Evolutionary conservation across 2,888 invertebrate genomes (phyloP).

Genomic region (Aplocera efformata): DNA sequence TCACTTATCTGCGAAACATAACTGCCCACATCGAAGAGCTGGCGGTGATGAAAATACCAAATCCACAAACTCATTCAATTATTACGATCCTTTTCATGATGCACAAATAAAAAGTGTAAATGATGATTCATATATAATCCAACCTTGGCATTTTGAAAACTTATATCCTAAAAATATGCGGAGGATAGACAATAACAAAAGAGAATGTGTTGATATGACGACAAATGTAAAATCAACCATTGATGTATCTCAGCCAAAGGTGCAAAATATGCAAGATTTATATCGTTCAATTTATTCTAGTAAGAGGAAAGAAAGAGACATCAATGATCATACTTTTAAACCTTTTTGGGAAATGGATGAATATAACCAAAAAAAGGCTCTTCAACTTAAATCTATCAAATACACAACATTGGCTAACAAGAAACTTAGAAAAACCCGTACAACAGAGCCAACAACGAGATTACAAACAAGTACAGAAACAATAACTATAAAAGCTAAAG

Average conservation of each 20-base stretch:
- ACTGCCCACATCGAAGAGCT: constrained; percentile 24
- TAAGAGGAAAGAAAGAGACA: constrained; percentile 48
- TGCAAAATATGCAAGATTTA: constrained; percentile 35
- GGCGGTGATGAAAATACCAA: constrained; percentile 30
- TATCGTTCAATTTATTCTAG: constrained; percentile 46
- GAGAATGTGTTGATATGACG: constrained; percentile 26
- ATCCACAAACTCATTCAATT: constrained; percentile 31
- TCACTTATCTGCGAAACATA: constrained; percentile 5
- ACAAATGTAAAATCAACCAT: constrained; percentile 39
- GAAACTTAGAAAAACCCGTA: constrained; percentile 39
- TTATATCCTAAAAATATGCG: constrained; percentile 5
- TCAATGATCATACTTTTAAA: constrained; percentile 41
- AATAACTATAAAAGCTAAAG: constrained; percentile 50
- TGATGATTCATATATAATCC: constrained; percentile 21
- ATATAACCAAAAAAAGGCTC: constrained; percentile 35
- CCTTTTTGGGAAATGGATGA: constrained; percentile 64
- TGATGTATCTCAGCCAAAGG: constrained; percentile 27
- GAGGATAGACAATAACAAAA: constrained; percentile 19
- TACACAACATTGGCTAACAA: constrained; percentile 56
- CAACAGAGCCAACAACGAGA: constrained; percentile 23
- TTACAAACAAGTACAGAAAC: constrained; percentile 45
- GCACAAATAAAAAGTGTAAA: constrained; percentile 43
- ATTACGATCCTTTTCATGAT: constrained; percentile 48
- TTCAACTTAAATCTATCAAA: constrained; percentile 48
- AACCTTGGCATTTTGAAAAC: constrained; percentile 19